Base-by-base conservation (phyloP, 2,888 invertebrate species). In the Epiblema foenella region DNA sequence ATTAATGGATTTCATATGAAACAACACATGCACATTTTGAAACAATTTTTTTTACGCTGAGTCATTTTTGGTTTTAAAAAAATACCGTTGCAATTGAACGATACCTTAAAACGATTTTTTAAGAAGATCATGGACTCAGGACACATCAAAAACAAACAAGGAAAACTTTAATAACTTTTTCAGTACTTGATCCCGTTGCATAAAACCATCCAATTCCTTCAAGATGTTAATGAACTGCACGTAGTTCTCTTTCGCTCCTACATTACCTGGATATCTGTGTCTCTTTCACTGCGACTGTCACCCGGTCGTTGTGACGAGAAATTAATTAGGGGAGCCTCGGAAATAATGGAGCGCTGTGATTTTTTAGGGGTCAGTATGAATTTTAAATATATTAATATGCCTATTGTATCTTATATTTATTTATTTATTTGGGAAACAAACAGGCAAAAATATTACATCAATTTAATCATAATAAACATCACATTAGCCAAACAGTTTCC, bases 321-420 rank as follows among this genome's bases (percentile, higher is more conserved):
- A 93, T 93, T 93, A 93, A 93, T 93, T 92, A 93, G 91, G 91
- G 89, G 90, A 91, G 89, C 87, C 88, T 83, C 82, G 85, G 87
- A 88, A 89, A 93, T 91, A 93, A 93, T 93, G 92, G 91, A 88
- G 81, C 81, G 87, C 88, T 90, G 90, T 91, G 92, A 92, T 93
- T 93, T 93, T 93, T 93, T 91, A 91, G 69, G 59, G 65, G 33
- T n/a, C 65, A 7, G 59, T 46, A n/a, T 2, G 9, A 52, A 42
- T n/a, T 18, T 52, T 1, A 18, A 24, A 33, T 33, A 33, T 29
- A 4, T 5, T 29, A 5, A 4, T 4, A 29, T 29, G 5, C 29
- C n/a, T n/a, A n/a, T n/a, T n/a, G n/a, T n/a, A n/a, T n/a, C n/a
- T n/a, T n/a, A n/a, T n/a, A n/a, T n/a, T n/a, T n/a, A n/a, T n/a